Evolutionary conservation across 2,797 vertebrate genomes (phyloP).

Genomic region (Brachyalestes nurse): DNA sequence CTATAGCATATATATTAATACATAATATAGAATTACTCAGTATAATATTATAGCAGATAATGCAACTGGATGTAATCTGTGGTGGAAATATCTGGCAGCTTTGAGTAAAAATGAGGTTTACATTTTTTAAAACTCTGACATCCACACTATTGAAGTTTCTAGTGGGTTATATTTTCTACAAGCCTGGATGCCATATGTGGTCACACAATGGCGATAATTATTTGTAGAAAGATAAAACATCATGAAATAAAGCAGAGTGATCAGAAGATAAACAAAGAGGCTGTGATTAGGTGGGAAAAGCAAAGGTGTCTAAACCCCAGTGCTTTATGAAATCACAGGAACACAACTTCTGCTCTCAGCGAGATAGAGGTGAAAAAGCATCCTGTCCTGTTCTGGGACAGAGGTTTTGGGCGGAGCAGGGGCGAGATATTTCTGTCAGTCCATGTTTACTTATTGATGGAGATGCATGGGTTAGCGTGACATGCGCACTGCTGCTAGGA

Average conservation of each 20-base stretch:
- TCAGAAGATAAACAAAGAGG: neutral
- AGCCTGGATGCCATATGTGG: neutral
- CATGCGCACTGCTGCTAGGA: slow-evolving; percentile 63
- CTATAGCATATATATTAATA: too few relatives aligned
- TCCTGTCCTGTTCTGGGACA: slow-evolving; percentile 45
- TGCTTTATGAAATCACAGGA: neutral
- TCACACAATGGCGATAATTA: neutral
- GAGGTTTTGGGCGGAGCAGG: slow-evolving; percentile 58
- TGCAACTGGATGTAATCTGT: neutral
- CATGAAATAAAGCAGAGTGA: neutral
- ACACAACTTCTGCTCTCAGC: slow-evolving; percentile 4
- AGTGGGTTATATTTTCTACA: too few relatives aligned
- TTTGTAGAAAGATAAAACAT: neutral
- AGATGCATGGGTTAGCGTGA: slow-evolving; percentile 71
- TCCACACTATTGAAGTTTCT: too few relatives aligned
- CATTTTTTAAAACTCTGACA: too few relatives aligned
- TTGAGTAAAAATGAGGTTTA: neutral
- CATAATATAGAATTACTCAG: too few relatives aligned
- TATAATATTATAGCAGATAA: neutral
- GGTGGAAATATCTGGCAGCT: neutral
- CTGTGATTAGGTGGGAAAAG: neutral
- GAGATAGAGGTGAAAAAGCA: slow-evolving; percentile 4
- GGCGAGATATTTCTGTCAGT: slow-evolving; percentile 76
- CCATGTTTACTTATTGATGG: slow-evolving; percentile 80
- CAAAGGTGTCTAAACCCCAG: too few relatives aligned